Evolutionary conservation across 2,797 vertebrate species (phyloP), one percentile per base, ranked within the genome.

Genomic region (Catharus ustulatus): DNA sequence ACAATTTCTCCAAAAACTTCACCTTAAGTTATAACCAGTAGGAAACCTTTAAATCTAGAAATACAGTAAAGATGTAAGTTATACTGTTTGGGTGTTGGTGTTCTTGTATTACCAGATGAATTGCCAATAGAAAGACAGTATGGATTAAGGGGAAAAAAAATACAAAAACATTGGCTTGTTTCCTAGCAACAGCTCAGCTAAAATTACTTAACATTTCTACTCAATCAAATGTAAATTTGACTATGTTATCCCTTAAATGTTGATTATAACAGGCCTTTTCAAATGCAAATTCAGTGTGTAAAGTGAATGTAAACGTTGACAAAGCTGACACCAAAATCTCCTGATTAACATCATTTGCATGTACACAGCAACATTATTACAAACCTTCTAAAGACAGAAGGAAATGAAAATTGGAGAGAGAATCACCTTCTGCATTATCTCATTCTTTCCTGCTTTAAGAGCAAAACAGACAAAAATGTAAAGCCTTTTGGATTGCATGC

Each of bases 141-240:
- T 80, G 78, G 87, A 95, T 89, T 94, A 97, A 96, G 88, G 84
- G 95, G 92, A 15, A 97, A 90, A 96, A 89, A 55, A 95, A 93
- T 34, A 61, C 90, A 95, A 94, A 97, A 96, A 96, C 97, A 97
- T 97, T 96, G 97, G 96, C 96, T 97, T 97, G 97, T 98, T 97
- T 96, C 98, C 95, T 98, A 98, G 98, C 97, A 98, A 98, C 97
- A 94, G 94, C 66, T 90, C 83, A 90, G 94, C 94, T 97, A 97
- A 98, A 98, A 97, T 98, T 96, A 97, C 95, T 98, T 97, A 97
- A 97, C 97, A 96, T 66, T 95, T 96, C 96, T 95, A 95, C 92
- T 97, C 97, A 97, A 97, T 98, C 97, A 97, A 96, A 98, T 97
- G 97, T 97, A 98, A 97, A 98, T 98, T 97, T 98, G 97, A 97